Conservation (phyloP, 2,888 invertebrate genomes). For the Hirtodrosophila confusa region DNA sequence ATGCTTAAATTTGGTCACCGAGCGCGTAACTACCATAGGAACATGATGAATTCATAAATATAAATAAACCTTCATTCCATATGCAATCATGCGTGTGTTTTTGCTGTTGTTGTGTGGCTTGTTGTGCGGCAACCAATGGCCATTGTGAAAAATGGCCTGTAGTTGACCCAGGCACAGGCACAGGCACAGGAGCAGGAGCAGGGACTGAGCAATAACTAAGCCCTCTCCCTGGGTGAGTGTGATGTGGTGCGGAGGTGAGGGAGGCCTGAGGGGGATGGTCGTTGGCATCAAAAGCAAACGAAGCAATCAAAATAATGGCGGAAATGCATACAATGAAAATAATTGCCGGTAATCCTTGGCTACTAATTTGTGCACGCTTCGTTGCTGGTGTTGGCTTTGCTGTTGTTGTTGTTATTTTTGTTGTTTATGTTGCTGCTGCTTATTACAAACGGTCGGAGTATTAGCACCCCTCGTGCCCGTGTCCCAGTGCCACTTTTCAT, state of each 20-base stretch:
- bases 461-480: conserved; percentile 37
- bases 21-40: conserved; percentile 36
- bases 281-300: conserved; percentile 64
- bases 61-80: conserved; percentile 70
- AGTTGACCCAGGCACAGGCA: conserved; percentile 34
- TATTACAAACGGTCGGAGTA: conserved; percentile 57
- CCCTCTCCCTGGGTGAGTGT: neutral
- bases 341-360: conserved; percentile 78
- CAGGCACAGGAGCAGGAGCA: neutral
- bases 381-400: conserved; percentile 40
- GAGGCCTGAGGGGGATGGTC: neutral
- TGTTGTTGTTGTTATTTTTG: conserved; percentile 16
- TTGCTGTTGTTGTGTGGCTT: conserved; percentile 10
- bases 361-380: conserved; percentile 70
- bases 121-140: conserved; percentile 23
- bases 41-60: conserved; percentile 77
- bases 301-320: conserved; percentile 78
- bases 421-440: conserved; percentile 43
- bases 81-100: conserved; percentile 67
- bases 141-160: conserved; percentile 48
- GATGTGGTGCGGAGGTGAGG: neutral
- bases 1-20: conserved; percentile 42
- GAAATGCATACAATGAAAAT: conserved; percentile 77
- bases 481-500: conserved; percentile 60
- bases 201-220: conserved; percentile 35